Evolutionary conservation across 2,113 vertebrate genomes (phyloP).

Genomic region (Sebastes schlegelii): DNA sequence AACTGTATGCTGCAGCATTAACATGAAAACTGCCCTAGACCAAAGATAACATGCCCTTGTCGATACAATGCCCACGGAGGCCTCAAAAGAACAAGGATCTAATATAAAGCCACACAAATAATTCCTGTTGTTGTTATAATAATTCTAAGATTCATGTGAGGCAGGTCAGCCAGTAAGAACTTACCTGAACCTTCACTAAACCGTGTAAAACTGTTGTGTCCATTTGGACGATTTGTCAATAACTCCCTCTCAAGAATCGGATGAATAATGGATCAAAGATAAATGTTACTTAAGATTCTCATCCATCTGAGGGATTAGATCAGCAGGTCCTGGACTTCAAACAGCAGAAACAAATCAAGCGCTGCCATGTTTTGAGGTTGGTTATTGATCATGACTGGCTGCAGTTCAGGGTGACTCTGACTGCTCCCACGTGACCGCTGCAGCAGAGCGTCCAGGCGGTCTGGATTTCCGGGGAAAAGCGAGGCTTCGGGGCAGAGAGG

Average conservation of each 20-base stretch:
- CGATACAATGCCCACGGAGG: neutral
- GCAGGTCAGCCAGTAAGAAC: neutral
- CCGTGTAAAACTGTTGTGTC: slow-evolving; percentile 37
- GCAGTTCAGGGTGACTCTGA: slow-evolving; percentile 44
- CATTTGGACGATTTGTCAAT: slow-evolving; percentile 72
- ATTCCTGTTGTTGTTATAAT: neutral
- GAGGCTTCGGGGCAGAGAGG: slow-evolving; percentile 29
- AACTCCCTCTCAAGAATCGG: slow-evolving; percentile 56
- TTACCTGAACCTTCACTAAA: slow-evolving; percentile 8
- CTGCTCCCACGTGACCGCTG: slow-evolving; percentile 29
- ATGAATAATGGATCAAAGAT: slow-evolving; percentile 85
- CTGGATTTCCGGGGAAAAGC: slow-evolving; percentile 41
- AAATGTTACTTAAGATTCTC: slow-evolving; percentile 76
- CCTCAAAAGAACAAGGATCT: neutral
- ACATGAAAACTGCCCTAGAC: neutral
- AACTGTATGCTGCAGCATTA: neutral
- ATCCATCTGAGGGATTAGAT: slow-evolving; percentile 70
- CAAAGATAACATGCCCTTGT: neutral
- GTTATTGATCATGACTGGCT: slow-evolving; percentile 75
- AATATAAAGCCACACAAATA: neutral
- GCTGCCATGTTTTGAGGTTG: slow-evolving; percentile 63
- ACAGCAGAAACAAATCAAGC: slow-evolving; percentile 71
- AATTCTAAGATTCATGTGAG: neutral
- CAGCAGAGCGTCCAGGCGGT: neutral
- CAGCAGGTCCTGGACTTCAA: slow-evolving; percentile 72